Percentiles rank a stretch among this genome's conserved stretches.
These are phyloP conservation scores for Harmothoe impar DNA, from an alignment of 2,888 invertebrate genomes.

Conservation along the genomic window DNA sequence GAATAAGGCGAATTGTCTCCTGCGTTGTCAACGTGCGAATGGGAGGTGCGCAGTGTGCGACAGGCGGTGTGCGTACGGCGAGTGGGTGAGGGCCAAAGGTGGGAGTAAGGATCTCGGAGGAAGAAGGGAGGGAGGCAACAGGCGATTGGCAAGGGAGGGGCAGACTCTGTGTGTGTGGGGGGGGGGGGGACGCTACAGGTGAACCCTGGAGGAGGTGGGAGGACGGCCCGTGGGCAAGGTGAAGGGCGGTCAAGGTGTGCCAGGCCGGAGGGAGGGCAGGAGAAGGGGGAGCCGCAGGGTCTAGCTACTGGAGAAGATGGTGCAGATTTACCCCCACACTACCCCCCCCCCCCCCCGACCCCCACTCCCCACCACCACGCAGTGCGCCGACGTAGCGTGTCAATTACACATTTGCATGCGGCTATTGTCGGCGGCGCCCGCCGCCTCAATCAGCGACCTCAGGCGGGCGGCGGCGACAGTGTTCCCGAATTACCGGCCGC, in stretches of 20 bases:
- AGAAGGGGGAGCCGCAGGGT: not conserved
- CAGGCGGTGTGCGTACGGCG: not conserved
- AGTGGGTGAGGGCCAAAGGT: not conserved
- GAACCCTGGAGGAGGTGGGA: not conserved
- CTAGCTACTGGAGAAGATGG: not conserved
- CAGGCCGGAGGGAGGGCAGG: not conserved
- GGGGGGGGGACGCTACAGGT: not conserved
- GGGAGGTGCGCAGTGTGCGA: not conserved
- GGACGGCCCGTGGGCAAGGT: not conserved
- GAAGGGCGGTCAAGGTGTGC: too few species aligned
- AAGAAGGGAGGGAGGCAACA: not conserved
- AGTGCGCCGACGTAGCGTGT: slow-evolving; percentile 43
- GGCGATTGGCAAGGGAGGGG: not conserved
- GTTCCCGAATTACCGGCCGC: slow-evolving; percentile 32
- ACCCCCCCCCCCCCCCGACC: not conserved
- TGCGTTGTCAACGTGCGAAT: not conserved
- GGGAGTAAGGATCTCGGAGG: not conserved
- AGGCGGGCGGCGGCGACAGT: slow-evolving; percentile 15
- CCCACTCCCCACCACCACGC: not conserved
- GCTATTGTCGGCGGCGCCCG: slow-evolving; percentile 40
- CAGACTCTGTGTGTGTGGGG: not conserved
- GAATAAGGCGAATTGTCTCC: too few species aligned
- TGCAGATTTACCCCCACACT: not conserved
- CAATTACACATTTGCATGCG: slow-evolving; percentile 61
- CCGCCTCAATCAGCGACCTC: slow-evolving; percentile 35